Conservation (phyloP, 2,797 vertebrate genomes). For the Cetoscarus ocellatus region DNA sequence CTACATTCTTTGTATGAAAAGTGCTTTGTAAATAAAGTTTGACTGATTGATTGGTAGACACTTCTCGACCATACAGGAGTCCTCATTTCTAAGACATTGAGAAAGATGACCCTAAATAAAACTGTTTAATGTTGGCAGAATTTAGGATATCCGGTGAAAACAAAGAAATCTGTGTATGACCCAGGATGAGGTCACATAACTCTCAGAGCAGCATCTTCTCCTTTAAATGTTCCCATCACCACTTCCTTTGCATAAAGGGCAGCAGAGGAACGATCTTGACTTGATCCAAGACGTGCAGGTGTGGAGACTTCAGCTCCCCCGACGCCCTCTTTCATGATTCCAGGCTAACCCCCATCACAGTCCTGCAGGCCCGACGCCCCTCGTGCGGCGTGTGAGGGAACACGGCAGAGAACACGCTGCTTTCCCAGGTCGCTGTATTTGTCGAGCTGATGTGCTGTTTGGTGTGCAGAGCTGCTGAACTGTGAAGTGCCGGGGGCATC, state of each 20-base stretch:
- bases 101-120: too few relatives aligned
- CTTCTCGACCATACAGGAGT: too few relatives aligned
- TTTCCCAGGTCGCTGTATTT: constrained; percentile 47
- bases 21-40: too few relatives aligned
- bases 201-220: neutral
- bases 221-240: constrained; percentile 27
- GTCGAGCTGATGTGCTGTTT: constrained; percentile 60
- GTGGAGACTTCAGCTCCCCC: constrained; percentile 6
- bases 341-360: constrained; percentile 7
- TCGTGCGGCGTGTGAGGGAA: constrained; percentile 23
- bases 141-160: neutral
- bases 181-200: constrained; percentile 3
- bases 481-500: constrained; percentile 58
- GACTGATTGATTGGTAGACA: too few relatives aligned
- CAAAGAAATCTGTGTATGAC: neutral
- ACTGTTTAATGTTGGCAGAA: neutral
- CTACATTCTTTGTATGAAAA: too few relatives aligned
- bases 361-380: constrained; percentile 26
- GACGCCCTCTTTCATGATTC: constrained; percentile 39
- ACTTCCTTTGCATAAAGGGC: constrained; percentile 1
- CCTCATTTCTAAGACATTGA: too few relatives aligned
- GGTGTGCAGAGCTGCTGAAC: constrained; percentile 62
- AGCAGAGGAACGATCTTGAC: constrained; percentile 16
- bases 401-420: constrained; percentile 32
- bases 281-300: constrained; percentile 39